Conservation (phyloP, 23 tunicate genomes). For the Diplosoma virens region DNA sequence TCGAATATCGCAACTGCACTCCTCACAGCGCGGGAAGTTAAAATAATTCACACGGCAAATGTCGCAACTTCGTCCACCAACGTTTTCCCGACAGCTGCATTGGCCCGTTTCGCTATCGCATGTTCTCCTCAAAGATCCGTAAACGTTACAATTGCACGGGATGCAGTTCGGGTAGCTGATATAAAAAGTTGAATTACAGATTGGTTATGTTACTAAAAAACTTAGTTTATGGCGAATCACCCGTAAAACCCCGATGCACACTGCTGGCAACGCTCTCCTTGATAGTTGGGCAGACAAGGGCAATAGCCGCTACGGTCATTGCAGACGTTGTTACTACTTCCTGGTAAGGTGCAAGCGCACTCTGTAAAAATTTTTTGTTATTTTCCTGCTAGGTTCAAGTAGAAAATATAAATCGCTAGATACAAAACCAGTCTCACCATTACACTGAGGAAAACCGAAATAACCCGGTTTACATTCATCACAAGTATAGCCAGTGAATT, state of each 20-base stretch:
- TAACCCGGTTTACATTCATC: constrained; percentile 78
- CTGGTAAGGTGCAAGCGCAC: constrained; percentile 76
- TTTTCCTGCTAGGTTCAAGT: background rate
- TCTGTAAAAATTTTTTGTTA: constrained; percentile 1
- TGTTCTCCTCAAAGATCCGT: constrained; percentile 63
- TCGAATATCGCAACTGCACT: constrained; percentile 80
- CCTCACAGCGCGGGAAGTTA: constrained; percentile 95
- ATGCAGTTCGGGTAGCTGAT: constrained; percentile 84
- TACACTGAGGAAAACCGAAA: constrained; percentile 82
- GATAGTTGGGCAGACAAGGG: constrained; percentile 77
- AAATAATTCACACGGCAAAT: constrained; percentile 71
- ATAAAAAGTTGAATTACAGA: too few species aligned
- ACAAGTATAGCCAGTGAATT: constrained; percentile 61
- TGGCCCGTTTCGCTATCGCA: constrained; percentile 83
- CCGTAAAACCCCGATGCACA: constrained; percentile 85
- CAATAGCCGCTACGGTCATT: constrained; percentile 75
- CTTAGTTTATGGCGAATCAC: too few species aligned
- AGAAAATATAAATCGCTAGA: background rate
- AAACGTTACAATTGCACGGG: constrained; percentile 78
- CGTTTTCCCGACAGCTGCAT: constrained; percentile 66
- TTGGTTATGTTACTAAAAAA: too few species aligned
- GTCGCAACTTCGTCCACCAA: constrained; percentile 72
- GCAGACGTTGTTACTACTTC: constrained; percentile 64
- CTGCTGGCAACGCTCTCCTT: constrained; percentile 74
- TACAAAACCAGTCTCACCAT: too few species aligned